Conservation (phyloP, 2,113 vertebrate genomes). For the Strix aluco region DNA sequence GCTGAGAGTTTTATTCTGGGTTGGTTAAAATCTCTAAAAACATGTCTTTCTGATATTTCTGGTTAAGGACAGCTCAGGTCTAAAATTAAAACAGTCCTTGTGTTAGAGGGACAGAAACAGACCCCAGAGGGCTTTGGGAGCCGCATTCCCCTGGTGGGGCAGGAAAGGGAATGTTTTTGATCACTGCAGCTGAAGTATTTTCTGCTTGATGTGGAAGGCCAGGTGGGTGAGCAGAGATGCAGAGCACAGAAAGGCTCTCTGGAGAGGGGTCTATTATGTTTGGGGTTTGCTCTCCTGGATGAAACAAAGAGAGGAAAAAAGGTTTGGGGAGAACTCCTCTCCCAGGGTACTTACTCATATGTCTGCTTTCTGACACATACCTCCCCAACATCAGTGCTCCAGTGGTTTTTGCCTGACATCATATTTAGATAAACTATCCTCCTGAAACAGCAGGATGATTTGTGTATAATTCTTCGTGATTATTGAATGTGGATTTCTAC, state of each 20-base stretch:
- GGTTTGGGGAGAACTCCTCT: background rate
- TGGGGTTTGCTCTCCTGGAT: background rate
- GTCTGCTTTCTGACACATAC: constrained; percentile 21
- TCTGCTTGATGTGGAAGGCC: constrained; percentile 40
- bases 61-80: background rate
- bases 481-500: background rate
- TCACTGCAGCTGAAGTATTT: constrained; percentile 21
- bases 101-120: constrained; percentile 8
- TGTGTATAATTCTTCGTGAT: background rate
- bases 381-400: background rate
- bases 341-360: background rate
- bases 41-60: background rate
- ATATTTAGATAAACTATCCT: background rate
- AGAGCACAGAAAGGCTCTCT: background rate
- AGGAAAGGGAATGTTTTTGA: constrained; percentile 31
- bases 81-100: constrained; percentile 21
- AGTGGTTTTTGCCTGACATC: background rate
- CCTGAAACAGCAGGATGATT: background rate
- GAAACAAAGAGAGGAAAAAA: background rate
- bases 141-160: background rate
- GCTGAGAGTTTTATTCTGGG: background rate
- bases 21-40: background rate
- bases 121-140: background rate
- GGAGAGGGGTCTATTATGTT: background rate
- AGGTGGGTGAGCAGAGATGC: constrained; percentile 3